Percentiles rank a stretch among this genome's conserved stretches.
Conservation (phyloP, 2,113 vertebrate genomes). For the Turnix velox region DNA sequence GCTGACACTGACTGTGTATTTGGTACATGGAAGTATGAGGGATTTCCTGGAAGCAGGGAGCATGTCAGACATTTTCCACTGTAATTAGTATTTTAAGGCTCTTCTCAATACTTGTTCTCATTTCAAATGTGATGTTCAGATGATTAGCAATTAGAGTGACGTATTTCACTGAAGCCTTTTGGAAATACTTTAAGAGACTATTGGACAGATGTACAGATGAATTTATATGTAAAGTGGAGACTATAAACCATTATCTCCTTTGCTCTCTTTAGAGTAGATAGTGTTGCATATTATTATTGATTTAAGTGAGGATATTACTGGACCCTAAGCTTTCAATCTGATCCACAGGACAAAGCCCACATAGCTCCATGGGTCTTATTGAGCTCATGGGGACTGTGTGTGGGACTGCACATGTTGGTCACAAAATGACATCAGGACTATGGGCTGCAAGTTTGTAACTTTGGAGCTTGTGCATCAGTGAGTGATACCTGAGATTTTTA, state of each 20-base stretch:
- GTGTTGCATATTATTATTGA: not conserved
- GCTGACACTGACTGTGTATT: not conserved
- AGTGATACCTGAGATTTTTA: not conserved
- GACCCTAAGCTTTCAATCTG: conserved; percentile 2
- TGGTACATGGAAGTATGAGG: not conserved
- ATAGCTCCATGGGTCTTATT: not conserved
- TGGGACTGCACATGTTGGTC: fast-evolving
- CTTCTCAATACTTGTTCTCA: not conserved
- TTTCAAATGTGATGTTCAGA: not conserved
- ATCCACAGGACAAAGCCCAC: not conserved
- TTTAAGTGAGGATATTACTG: conserved; percentile 18
- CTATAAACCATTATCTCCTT: conserved; percentile 26
- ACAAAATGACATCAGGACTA: fast-evolving
- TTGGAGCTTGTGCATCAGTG: not conserved
- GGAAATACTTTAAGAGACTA: not conserved
- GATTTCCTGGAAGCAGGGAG: not conserved
- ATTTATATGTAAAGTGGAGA: conserved; percentile 23
- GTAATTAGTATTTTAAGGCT: not conserved
- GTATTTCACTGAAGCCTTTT: not conserved
- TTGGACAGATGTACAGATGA: conserved; percentile 40
- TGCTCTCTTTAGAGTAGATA: not conserved
- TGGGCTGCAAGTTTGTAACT: not conserved
- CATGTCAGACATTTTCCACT: not conserved
- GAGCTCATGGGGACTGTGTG: fast-evolving
- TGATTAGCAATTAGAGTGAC: conserved; percentile 4